phyloP scores from a whole-genome alignment of 2,888 invertebrate species.

The Eurytoma adleriae region DNA sequence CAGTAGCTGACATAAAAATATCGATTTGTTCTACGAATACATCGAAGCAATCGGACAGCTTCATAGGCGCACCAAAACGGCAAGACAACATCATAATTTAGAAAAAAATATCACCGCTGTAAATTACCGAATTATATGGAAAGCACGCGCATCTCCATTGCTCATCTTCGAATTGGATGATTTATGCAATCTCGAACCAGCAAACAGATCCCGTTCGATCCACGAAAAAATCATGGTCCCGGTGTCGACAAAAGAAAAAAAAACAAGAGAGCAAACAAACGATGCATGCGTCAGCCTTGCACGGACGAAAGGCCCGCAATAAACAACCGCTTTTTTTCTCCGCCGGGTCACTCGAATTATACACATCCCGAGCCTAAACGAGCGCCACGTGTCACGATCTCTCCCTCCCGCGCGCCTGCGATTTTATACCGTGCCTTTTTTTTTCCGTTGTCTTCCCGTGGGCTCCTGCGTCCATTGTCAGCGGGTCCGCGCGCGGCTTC shows the following conservation, averaged over 20 bases:
- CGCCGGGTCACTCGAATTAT: not conserved
- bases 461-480: not conserved
- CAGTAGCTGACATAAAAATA: no score
- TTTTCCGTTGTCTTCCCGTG: not conserved
- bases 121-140: not conserved
- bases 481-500: not conserved
- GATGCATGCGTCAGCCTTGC: conserved; percentile 22
- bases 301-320: not conserved
- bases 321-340: conserved; percentile 2
- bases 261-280: not conserved
- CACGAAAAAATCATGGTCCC: conserved; percentile 5
- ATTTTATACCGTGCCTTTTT: not conserved
- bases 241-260: not conserved
- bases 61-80: not conserved
- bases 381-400: conserved; percentile 14
- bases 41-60: no score
- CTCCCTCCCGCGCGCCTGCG: not conserved
- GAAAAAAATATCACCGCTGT: not conserved
- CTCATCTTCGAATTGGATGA: conserved; percentile 6
- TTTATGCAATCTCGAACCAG: not conserved
- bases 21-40: no score
- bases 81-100: conserved; percentile 3
- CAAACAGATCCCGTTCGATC: not conserved
- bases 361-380: not conserved
- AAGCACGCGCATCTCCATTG: not conserved